Percentiles rank a stretch among this genome's conserved stretches.
These are phyloP conservation scores for Idaea biselata DNA, from an alignment of 2,888 invertebrate species.

Conservation along the genomic window DNA sequence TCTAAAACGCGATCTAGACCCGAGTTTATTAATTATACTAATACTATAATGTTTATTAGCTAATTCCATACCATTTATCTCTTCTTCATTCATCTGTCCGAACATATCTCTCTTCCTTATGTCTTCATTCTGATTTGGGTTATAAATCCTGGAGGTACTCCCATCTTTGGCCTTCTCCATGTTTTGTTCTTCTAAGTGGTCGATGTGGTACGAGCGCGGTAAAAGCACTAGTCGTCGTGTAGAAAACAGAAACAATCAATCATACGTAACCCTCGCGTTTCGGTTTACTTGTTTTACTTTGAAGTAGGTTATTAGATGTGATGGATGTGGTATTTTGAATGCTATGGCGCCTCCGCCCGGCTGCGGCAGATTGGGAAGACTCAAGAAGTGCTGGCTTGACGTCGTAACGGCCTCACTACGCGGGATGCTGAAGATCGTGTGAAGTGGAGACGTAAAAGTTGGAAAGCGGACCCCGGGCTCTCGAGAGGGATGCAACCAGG, in stretches of 20 bases:
- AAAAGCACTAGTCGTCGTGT: slow-evolving; percentile 51
- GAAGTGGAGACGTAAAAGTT: too few relatives aligned
- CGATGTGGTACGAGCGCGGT: slow-evolving; percentile 38
- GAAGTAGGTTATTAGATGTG: neutral
- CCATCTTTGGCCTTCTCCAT: slow-evolving; percentile 32
- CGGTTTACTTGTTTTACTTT: slow-evolving; percentile 47
- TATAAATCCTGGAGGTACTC: slow-evolving; percentile 46
- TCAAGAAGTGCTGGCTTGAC: too few relatives aligned
- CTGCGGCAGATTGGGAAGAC: too few relatives aligned
- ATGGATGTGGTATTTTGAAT: neutral
- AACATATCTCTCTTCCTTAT: slow-evolving; percentile 45
- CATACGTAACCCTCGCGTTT: slow-evolving; percentile 57
- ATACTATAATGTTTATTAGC: neutral
- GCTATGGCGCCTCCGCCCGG: too few relatives aligned
- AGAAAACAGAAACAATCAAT: slow-evolving; percentile 72
- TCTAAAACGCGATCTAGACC: too few relatives aligned
- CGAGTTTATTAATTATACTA: too few relatives aligned
- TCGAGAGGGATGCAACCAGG: too few relatives aligned
- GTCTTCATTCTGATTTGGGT: slow-evolving; percentile 49
- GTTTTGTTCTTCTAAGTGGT: slow-evolving; percentile 15
- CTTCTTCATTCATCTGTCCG: slow-evolving; percentile 38
- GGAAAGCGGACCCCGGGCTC: too few relatives aligned
- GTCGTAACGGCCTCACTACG: too few relatives aligned
- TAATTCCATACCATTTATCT: slow-evolving; percentile 33
- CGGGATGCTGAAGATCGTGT: too few relatives aligned